A percentile compares a stretch with the other conserved stretches of the same genome.
Evolutionary conservation across 2,113 vertebrate genomes (phyloP).

Genomic region (Mus spicilegus): DNA sequence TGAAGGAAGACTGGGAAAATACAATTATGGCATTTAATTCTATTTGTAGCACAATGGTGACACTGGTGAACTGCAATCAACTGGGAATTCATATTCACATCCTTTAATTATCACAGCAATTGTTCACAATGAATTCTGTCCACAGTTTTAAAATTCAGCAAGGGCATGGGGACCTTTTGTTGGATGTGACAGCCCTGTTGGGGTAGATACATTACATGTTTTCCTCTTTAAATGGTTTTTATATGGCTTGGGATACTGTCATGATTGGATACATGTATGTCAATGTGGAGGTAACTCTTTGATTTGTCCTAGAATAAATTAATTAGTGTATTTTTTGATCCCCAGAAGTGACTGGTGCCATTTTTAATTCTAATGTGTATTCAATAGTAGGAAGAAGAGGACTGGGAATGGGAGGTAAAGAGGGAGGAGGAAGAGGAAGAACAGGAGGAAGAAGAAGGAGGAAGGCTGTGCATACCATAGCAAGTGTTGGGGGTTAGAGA

Average conservation of each 20-base stretch:
- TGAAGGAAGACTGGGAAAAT: neutral
- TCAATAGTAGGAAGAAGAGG: neutral
- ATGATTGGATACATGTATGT: neutral
- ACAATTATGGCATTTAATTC: neutral
- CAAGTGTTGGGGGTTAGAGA: neutral
- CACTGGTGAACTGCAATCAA: neutral
- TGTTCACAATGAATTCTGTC: neutral
- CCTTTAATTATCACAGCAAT: neutral
- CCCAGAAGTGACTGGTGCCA: neutral
- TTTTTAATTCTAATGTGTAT: too few species aligned
- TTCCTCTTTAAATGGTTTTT: neutral
- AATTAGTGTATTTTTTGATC: constrained; percentile 15
- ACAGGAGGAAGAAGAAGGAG: neutral
- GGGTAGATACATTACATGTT: neutral
- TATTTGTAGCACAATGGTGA: neutral
- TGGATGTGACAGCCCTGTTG: neutral
- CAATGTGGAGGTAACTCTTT: neutral
- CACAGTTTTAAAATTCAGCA: constrained; percentile 8
- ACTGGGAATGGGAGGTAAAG: neutral
- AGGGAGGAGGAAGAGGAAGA: neutral
- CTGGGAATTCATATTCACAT: constrained; percentile 23
- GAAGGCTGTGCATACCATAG: accelerated
- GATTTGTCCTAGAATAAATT: neutral
- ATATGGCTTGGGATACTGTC: neutral
- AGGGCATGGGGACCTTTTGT: neutral